Conservation (phyloP, 2,797 vertebrate genomes). For the Harpagifer antarcticus region DNA sequence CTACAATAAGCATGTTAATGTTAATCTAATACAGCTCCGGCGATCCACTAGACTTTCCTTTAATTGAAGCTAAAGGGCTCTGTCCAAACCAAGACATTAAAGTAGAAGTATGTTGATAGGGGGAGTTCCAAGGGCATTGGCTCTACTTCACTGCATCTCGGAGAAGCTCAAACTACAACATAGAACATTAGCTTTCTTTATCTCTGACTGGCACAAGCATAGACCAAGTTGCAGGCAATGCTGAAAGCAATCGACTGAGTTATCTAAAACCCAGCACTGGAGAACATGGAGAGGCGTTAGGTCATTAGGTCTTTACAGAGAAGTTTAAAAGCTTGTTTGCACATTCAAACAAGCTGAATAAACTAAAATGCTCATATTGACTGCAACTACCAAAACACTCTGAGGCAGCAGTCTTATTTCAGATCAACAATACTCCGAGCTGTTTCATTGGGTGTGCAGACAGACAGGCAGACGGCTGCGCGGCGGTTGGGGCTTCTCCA, state of each 20-base stretch:
- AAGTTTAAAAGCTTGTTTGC: conserved; percentile 24
- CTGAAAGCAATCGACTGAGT: conserved; percentile 26
- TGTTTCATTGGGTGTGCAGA: conserved; percentile 44
- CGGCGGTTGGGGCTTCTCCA: conserved; percentile 40
- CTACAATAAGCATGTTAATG: too few relatives aligned
- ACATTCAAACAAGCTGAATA: conserved; percentile 5
- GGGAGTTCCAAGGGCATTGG: neutral
- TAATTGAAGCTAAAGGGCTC: neutral
- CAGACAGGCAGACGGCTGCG: conserved; percentile 57
- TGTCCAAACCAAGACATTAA: neutral
- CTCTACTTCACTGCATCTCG: neutral
- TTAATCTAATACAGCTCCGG: too few relatives aligned
- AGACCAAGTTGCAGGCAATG: conserved; percentile 20
- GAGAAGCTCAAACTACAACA: conserved; percentile 7
- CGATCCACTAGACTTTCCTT: too few relatives aligned
- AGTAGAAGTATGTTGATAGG: neutral
- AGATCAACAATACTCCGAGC: conserved; percentile 32
- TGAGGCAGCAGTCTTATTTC: conserved; percentile 28
- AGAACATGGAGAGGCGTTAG: conserved; percentile 33
- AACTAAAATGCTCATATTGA: neutral
- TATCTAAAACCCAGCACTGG: conserved; percentile 25
- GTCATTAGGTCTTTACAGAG: conserved; percentile 37
- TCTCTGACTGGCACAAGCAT: conserved; percentile 22
- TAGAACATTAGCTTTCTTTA: conserved; percentile 20
- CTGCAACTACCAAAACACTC: neutral